phyloP scores from a whole-genome alignment of 2,113 vertebrate genomes.

The Boulengeromyrus knoepffleri region DNA sequence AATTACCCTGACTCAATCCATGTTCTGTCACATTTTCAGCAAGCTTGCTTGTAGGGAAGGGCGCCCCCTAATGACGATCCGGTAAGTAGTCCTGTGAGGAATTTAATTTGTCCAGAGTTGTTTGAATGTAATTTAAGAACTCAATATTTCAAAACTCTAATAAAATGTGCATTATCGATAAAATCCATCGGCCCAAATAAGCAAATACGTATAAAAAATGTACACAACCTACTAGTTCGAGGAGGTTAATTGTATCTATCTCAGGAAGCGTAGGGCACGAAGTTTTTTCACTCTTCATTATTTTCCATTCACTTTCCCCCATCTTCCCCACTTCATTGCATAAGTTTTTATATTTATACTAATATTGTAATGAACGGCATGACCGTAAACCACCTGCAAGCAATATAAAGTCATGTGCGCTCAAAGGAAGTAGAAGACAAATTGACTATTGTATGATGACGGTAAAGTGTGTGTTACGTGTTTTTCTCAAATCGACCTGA shows the following conservation, averaged over 20 bases:
- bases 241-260: neutral
- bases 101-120: conserved; percentile 39
- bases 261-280: neutral
- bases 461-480: neutral
- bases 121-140: neutral
- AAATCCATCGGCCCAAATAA: neutral
- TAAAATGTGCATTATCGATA: neutral
- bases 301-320: neutral
- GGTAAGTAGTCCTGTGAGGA: conserved; percentile 51
- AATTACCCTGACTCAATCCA: neutral
- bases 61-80: conserved; percentile 55
- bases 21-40: neutral
- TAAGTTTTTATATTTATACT: neutral
- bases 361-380: conserved; percentile 32
- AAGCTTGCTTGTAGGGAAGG: conserved; percentile 50
- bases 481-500: neutral
- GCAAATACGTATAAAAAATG: neutral
- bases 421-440: neutral
- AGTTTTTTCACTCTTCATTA: neutral
- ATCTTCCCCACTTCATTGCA: neutral
- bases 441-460: neutral
- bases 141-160: neutral
- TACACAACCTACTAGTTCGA: neutral
- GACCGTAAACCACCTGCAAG: conserved; percentile 15
- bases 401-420: conserved; percentile 4